These are phyloP conservation scores for Dryobotodes eremita DNA, from an alignment of 2,888 invertebrate genomes.

Conservation along the genomic window DNA sequence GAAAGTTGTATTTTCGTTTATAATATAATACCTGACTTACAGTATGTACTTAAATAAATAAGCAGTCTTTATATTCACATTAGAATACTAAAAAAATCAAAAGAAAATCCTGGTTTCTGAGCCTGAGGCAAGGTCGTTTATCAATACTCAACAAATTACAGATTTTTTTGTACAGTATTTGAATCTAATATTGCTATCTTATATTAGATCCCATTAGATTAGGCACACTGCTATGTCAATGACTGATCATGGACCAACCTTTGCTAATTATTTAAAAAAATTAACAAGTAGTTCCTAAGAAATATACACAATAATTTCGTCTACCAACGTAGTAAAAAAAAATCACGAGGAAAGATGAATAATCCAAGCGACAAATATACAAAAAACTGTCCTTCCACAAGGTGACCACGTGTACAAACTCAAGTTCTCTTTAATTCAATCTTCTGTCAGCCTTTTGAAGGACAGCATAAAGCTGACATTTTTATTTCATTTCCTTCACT, in stretches of 20 bases:
- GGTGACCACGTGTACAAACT: conserved; percentile 10
- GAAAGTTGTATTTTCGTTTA: neutral
- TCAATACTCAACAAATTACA: neutral
- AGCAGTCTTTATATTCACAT: neutral
- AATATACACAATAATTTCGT: neutral
- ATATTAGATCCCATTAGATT: no score
- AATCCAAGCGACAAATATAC: neutral
- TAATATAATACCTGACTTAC: neutral
- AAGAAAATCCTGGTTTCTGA: neutral
- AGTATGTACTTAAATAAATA: neutral
- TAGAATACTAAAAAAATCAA: neutral
- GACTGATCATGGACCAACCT: neutral
- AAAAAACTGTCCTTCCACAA: neutral
- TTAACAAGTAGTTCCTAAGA: neutral
- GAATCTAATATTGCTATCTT: neutral
- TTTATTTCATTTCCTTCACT: conserved; percentile 20
- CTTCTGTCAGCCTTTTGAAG: conserved; percentile 38
- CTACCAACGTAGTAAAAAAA: neutral
- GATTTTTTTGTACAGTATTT: no score
- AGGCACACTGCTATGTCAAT: neutral
- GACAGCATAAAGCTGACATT: conserved; percentile 25
- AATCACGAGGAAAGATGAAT: neutral
- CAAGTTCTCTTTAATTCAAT: conserved; percentile 33
- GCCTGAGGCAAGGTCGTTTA: neutral
- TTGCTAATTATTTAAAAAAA: neutral